These are phyloP conservation scores for Melanerpes aurifrons DNA, from an alignment of 2,113 vertebrate genomes.

Conservation along the genomic window DNA sequence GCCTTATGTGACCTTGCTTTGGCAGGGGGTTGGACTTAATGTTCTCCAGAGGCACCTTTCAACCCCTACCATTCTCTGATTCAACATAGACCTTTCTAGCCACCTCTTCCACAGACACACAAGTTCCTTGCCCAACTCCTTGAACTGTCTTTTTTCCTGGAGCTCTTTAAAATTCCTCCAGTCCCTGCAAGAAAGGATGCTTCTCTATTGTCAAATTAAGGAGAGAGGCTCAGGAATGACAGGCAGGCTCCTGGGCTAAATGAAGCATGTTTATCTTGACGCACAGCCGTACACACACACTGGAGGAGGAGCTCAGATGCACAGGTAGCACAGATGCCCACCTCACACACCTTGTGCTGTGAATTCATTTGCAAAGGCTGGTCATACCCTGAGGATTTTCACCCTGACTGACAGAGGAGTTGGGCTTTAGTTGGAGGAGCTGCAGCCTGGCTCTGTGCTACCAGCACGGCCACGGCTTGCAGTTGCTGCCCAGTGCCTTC, in stretches of 20 bases:
- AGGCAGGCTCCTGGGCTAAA: not conserved
- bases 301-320: not conserved
- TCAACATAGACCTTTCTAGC: not conserved
- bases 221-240: not conserved
- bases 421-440: not conserved
- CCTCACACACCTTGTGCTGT: fast-evolving
- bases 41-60: too few species aligned
- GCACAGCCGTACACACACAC: fast-evolving
- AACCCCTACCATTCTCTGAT: not conserved
- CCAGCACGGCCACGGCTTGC: not conserved
- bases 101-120: not conserved
- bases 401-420: fast-evolving
- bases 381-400: not conserved
- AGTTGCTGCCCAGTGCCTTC: not conserved
- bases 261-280: not conserved
- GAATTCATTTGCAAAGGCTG: not conserved
- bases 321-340: not conserved
- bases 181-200: not conserved
- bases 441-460: not conserved
- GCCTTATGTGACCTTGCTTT: too few species aligned
- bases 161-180: slow-evolving; percentile 15
- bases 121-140: not conserved
- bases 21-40: too few species aligned
- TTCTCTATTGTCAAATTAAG: not conserved
- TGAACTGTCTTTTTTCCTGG: not conserved